Percentiles rank a stretch among this genome's conserved stretches.
Conservation (phyloP, 1,140 invertebrate genomes). For the Drosophila subpulchrella region DNA sequence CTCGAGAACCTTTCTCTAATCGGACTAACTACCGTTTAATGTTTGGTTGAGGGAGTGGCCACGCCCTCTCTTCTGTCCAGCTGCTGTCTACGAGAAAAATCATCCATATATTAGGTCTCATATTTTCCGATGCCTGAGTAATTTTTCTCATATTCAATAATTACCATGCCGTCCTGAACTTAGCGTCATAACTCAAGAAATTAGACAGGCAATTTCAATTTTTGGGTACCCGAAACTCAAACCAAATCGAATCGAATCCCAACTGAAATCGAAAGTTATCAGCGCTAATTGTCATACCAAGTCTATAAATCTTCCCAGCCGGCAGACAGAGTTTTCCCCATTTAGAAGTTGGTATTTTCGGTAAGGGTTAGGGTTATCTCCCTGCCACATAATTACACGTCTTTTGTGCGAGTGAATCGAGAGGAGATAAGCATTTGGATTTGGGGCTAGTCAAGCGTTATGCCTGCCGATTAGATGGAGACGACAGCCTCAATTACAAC, state of each 20-base stretch:
- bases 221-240: slow-evolving; percentile 16
- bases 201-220: slow-evolving; percentile 78
- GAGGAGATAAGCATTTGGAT: slow-evolving; percentile 59
- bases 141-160: slow-evolving; percentile 67
- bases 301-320: slow-evolving; percentile 66
- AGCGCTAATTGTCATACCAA: slow-evolving; percentile 68
- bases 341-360: slow-evolving; percentile 16
- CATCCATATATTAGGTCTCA: slow-evolving; percentile 10
- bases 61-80: slow-evolving; percentile 23
- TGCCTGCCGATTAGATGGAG: slow-evolving; percentile 70
- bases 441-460: slow-evolving; percentile 77
- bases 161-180: slow-evolving; percentile 56
- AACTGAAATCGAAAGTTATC: slow-evolving; percentile 59
- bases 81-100: slow-evolving; percentile 8
- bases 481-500: slow-evolving; percentile 71
- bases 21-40: slow-evolving; percentile 77
- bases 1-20: slow-evolving; percentile 50
- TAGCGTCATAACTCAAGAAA: slow-evolving; percentile 68
- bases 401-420: slow-evolving; percentile 26
- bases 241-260: slow-evolving; percentile 11
- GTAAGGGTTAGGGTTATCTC: slow-evolving; percentile 61
- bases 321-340: slow-evolving; percentile 20
- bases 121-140: slow-evolving; percentile 53
- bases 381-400: slow-evolving; percentile 62
- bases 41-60: slow-evolving; percentile 38